Percentiles rank a stretch among this genome's conserved stretches.
Conservation (phyloP, 1,140 invertebrate species). For the Drosophila sp. region DNA sequence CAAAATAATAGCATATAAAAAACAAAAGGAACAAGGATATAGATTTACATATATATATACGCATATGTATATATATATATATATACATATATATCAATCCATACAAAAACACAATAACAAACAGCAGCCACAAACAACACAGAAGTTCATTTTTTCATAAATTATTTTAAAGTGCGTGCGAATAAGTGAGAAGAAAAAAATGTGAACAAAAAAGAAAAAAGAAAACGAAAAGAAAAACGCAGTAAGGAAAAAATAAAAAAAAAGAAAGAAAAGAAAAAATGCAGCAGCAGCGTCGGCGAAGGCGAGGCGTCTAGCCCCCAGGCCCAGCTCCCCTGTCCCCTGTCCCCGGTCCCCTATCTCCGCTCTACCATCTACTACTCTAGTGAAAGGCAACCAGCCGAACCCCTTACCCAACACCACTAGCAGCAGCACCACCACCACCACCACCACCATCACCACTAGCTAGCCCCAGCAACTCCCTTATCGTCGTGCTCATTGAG, state of each 20-base stretch:
- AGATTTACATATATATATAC: constrained; percentile 19
- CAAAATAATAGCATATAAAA: constrained; percentile 27
- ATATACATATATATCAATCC: constrained; percentile 1
- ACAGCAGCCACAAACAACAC: constrained; percentile 9
- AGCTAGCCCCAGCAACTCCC: constrained; percentile 10
- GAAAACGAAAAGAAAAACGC: constrained; percentile 14
- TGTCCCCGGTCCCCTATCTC: not conserved
- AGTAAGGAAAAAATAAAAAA: constrained; percentile 37
- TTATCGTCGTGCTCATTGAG: constrained; percentile 7
- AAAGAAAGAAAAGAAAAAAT: constrained; percentile 52
- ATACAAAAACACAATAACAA: constrained; percentile 22
- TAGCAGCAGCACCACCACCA: not conserved
- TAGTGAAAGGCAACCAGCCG: constrained; percentile 7
- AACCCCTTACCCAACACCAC: constrained; percentile 5
- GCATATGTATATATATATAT: constrained; percentile 14
- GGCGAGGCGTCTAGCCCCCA: constrained; percentile 67
- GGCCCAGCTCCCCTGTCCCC: not conserved
- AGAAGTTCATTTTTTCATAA: constrained; percentile 36
- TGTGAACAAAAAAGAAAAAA: constrained; percentile 29
- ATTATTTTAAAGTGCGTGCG: constrained; percentile 65
- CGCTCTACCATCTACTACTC: not conserved
- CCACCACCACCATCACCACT: not conserved
- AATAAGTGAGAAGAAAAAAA: constrained; percentile 37
- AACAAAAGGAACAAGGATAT: not conserved
- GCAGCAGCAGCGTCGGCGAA: constrained; percentile 52